Conservation (phyloP, 2,888 invertebrate genomes). For the Pristionchus japonicus region DNA sequence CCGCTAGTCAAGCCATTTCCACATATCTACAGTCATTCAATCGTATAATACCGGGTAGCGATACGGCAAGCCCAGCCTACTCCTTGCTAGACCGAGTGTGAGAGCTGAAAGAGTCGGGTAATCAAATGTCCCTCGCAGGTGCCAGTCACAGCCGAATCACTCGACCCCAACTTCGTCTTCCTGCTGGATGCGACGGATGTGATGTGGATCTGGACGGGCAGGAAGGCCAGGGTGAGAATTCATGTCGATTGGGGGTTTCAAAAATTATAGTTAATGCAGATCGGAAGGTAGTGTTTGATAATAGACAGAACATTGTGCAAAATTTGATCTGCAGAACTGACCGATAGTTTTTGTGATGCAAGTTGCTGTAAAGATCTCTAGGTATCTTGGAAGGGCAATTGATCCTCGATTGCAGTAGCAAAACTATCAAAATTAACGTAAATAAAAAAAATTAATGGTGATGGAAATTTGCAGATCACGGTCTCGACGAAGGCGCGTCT, state of each 20-base stretch:
- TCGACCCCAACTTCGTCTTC: constrained; percentile 93
- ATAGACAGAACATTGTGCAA: background rate
- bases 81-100: too few species aligned
- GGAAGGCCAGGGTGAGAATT: constrained; percentile 78
- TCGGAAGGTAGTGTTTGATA: too few species aligned
- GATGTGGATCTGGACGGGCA: constrained; percentile 93
- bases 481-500: constrained; percentile 80
- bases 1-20: background rate
- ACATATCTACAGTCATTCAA: too few species aligned
- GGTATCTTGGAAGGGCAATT: too few species aligned
- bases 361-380: too few species aligned
- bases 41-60: too few species aligned
- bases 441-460: background rate
- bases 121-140: constrained; percentile 44
- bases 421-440: too few species aligned
- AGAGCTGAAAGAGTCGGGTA: too few species aligned
- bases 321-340: background rate
- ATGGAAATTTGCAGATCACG: constrained; percentile 65
- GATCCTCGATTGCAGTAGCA: background rate
- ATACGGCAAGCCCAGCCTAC: too few species aligned
- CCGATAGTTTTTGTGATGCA: too few species aligned
- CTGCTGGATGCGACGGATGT: constrained; percentile 87
- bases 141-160: constrained; percentile 78
- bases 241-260: too few species aligned
- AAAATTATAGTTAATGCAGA: too few species aligned